Evolutionary conservation across 2,888 invertebrate genomes (phyloP).

Genomic region (Lottia gigantea): DNA sequence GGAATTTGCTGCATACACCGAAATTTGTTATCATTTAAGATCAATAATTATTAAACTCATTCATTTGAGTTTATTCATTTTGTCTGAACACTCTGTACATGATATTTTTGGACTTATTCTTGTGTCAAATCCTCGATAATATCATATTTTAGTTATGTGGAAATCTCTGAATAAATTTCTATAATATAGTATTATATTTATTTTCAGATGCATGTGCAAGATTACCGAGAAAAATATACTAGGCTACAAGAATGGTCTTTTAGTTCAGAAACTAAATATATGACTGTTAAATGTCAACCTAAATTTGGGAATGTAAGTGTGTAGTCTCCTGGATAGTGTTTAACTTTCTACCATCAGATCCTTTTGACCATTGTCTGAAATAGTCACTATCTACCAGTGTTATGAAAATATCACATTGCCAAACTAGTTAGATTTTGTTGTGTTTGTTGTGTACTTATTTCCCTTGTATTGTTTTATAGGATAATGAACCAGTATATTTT

Average conservation of each 20-base stretch:
- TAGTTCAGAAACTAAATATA: conserved; percentile 97
- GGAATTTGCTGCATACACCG: too few relatives aligned
- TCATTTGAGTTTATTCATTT: neutral
- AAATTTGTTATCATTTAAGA: too few relatives aligned
- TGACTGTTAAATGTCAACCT: conserved; percentile 93
- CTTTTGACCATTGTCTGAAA: too few relatives aligned
- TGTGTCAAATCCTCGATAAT: too few relatives aligned
- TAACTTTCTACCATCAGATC: too few relatives aligned
- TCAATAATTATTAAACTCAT: too few relatives aligned
- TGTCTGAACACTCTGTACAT: too few relatives aligned
- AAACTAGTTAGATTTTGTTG: neutral
- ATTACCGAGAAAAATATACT: conserved; percentile 81
- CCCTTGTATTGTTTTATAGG: conserved; percentile 36
- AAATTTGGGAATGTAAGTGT: conserved; percentile 66
- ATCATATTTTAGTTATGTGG: too few relatives aligned
- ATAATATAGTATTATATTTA: neutral
- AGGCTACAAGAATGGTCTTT: conserved; percentile 96
- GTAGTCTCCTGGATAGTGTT: too few relatives aligned
- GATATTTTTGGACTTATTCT: too few relatives aligned
- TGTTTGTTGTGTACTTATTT: neutral
- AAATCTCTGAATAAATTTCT: neutral
- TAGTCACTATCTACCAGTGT: neutral
- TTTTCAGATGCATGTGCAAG: conserved; percentile 82
- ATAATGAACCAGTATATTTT: conserved; percentile 79
- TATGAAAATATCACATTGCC: neutral